A percentile compares a stretch with the other conserved stretches of the same genome.
Evolutionary conservation across 2,113 vertebrate genomes (phyloP).

Genomic region (Nannobrachium achirus): DNA sequence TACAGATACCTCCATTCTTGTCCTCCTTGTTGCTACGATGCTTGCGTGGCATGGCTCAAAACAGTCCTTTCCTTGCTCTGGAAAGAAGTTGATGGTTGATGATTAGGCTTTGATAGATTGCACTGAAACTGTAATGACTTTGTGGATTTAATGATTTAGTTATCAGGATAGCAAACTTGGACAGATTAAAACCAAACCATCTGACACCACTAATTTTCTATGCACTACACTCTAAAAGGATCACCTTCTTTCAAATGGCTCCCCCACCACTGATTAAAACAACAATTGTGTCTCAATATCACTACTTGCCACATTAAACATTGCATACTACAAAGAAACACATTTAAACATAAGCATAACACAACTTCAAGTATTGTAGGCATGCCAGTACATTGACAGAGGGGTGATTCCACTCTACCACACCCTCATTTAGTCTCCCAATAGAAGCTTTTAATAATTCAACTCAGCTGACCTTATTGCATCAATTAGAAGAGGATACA

Average conservation of each 20-base stretch:
- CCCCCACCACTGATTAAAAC: too few relatives aligned
- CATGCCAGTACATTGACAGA: not conserved
- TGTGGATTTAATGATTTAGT: not conserved
- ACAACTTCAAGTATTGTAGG: not conserved
- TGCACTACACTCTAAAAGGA: too few relatives aligned
- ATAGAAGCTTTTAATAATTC: slow-evolving; percentile 71
- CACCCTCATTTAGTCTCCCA: slow-evolving; percentile 44
- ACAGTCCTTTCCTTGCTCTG: slow-evolving; percentile 74
- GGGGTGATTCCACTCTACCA: slow-evolving; percentile 25
- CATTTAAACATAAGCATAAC: not conserved
- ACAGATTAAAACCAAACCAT: not conserved
- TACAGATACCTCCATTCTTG: slow-evolving; percentile 73
- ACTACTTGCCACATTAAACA: not conserved
- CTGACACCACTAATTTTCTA: not conserved
- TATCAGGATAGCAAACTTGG: not conserved
- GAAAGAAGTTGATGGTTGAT: not conserved
- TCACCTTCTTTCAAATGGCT: too few relatives aligned
- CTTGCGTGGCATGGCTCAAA: slow-evolving; percentile 88
- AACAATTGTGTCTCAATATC: not conserved
- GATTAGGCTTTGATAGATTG: not conserved
- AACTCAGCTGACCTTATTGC: slow-evolving; percentile 66
- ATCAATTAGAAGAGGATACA: slow-evolving; percentile 60
- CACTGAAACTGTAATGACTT: not conserved
- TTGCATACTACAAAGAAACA: not conserved
- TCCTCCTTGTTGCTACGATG: slow-evolving; percentile 85